Conservation (phyloP, 2,113 vertebrate species). For the Eulemur macaco region DNA sequence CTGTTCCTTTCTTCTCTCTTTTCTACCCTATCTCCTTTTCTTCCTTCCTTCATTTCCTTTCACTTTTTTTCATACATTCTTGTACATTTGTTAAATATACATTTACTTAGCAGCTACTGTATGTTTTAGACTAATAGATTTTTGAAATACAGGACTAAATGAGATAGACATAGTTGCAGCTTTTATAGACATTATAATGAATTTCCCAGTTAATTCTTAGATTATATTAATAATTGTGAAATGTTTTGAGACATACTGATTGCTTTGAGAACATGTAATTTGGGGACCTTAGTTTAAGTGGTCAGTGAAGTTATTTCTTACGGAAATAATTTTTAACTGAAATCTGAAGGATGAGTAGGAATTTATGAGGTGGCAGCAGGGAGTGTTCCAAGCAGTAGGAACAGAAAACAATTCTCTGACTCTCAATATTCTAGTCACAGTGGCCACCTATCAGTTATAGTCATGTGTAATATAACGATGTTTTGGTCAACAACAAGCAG, state of each 20-base stretch:
- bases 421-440: not conserved
- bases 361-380: not conserved
- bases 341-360: slow-evolving; percentile 8
- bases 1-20: not conserved
- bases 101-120: not conserved
- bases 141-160: not conserved
- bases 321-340: not conserved
- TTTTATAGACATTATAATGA: not conserved
- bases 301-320: not conserved
- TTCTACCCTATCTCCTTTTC: not conserved
- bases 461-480: not conserved
- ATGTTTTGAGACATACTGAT: not conserved
- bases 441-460: not conserved
- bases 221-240: not conserved
- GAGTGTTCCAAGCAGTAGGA: not conserved
- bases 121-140: not conserved
- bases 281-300: slow-evolving; percentile 11
- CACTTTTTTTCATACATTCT: not conserved
- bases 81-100: not conserved
- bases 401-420: not conserved
- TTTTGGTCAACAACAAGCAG: not conserved
- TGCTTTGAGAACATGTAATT: not conserved
- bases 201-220: not conserved
- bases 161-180: not conserved
- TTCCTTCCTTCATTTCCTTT: not conserved